phyloP scores from a whole-genome alignment of 2,113 vertebrate genomes.

The Psilopsiagon aymara region DNA sequence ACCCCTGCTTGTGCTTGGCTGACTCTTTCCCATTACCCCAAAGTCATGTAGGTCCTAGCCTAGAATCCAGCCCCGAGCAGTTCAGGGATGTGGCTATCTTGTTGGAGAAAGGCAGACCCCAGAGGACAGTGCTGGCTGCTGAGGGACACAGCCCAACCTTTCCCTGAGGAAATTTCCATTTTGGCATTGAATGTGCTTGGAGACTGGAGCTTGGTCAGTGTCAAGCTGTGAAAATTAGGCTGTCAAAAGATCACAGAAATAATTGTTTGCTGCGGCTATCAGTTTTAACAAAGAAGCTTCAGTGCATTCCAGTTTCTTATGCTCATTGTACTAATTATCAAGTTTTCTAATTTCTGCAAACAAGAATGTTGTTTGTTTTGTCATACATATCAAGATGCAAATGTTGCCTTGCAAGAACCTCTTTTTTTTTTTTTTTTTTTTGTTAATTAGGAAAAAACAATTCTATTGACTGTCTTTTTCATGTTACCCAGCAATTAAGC shows the following conservation, averaged over 20 bases:
- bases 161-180: background rate
- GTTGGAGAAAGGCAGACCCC: background rate
- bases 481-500: background rate
- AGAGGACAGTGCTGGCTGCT: background rate
- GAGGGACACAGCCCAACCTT: background rate
- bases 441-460: conserved; percentile 15
- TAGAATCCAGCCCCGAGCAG: background rate
- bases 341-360: background rate
- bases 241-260: background rate
- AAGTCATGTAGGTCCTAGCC: background rate
- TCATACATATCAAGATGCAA: background rate
- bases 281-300: background rate
- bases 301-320: background rate
- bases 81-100: background rate
- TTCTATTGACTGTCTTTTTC: background rate
- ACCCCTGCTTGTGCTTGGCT: background rate
- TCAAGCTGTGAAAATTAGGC: background rate
- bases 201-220: background rate
- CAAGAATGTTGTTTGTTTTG: background rate
- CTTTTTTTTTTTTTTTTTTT: background rate
- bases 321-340: background rate
- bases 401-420: background rate
- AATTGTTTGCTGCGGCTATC: background rate
- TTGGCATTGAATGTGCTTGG: background rate
- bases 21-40: background rate